Evolutionary conservation across 1,140 invertebrate species (phyloP).

Genomic region (Thalassaphorura encarpata): DNA sequence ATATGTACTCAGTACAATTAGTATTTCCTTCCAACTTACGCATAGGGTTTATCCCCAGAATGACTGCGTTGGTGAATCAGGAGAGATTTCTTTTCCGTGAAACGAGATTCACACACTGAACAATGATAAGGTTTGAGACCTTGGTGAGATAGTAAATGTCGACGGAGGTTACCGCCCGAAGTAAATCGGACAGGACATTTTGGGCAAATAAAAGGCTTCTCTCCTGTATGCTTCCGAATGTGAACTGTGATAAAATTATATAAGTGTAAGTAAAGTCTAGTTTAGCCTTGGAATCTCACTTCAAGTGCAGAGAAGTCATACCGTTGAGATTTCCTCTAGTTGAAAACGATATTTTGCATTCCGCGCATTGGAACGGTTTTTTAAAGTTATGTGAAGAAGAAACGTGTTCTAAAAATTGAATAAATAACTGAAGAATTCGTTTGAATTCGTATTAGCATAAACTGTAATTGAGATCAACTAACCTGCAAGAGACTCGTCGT

Average conservation of each 20-base stretch:
- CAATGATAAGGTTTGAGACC: constrained; percentile 37
- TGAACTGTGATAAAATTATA: constrained; percentile 39
- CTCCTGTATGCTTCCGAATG: constrained; percentile 33
- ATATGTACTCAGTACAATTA: neutral
- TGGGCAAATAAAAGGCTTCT: constrained; percentile 34
- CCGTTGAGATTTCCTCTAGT: neutral
- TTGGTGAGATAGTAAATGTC: constrained; percentile 35
- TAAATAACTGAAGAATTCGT: too few relatives aligned
- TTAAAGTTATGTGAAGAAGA: too few relatives aligned
- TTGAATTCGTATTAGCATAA: too few relatives aligned
- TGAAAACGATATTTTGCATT: neutral
- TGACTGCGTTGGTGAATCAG: constrained; percentile 38
- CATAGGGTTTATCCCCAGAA: constrained; percentile 40
- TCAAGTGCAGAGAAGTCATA: neutral
- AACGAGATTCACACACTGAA: constrained; percentile 31
- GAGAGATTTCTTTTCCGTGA: constrained; percentile 41
- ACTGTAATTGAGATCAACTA: too few relatives aligned
- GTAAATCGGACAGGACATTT: constrained; percentile 33
- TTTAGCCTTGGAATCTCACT: neutral
- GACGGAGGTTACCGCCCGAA: constrained; percentile 34
- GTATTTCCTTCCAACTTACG: constrained; percentile 27
- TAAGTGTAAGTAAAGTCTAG: too few relatives aligned
- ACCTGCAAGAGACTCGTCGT: too few relatives aligned
- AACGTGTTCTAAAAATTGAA: too few relatives aligned
- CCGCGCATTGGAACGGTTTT: neutral